Evolutionary conservation across 2,113 vertebrate species (phyloP).

Genomic region (Opisthocomus hoazin): DNA sequence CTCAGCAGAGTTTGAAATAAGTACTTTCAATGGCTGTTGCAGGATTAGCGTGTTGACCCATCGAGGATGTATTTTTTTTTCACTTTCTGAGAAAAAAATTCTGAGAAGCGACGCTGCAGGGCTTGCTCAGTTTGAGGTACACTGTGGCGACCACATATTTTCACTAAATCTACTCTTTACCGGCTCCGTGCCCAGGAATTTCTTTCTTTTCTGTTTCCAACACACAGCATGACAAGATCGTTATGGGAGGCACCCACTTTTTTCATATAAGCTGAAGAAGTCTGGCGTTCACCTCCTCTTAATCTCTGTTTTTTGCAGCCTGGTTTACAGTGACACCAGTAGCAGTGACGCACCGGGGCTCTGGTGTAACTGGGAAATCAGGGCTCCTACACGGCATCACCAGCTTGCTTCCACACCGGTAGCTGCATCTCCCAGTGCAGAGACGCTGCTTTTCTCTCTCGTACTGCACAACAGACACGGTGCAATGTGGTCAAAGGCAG

Average conservation of each 20-base stretch:
- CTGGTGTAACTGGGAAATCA: background rate
- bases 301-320: background rate
- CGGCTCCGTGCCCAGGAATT: background rate
- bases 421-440: fast-evolving
- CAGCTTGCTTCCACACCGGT: fast-evolving
- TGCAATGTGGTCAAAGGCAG: background rate
- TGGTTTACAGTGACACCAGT: background rate
- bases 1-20: background rate
- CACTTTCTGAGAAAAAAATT: background rate
- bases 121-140: background rate
- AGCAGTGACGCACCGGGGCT: background rate
- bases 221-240: background rate
- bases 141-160: background rate
- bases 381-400: fast-evolving
- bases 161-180: background rate
- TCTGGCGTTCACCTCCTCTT: background rate
- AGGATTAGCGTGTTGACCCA: background rate
- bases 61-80: background rate
- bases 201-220: background rate
- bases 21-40: background rate
- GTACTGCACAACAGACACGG: background rate
- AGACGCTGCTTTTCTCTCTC: background rate
- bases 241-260: background rate
- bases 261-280: fast-evolving
- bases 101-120: background rate